A percentile compares a stretch with the other conserved stretches of the same genome.
phyloP scores from a whole-genome alignment of 1,140 invertebrate genomes.

The Neodiprion lecontei region DNA sequence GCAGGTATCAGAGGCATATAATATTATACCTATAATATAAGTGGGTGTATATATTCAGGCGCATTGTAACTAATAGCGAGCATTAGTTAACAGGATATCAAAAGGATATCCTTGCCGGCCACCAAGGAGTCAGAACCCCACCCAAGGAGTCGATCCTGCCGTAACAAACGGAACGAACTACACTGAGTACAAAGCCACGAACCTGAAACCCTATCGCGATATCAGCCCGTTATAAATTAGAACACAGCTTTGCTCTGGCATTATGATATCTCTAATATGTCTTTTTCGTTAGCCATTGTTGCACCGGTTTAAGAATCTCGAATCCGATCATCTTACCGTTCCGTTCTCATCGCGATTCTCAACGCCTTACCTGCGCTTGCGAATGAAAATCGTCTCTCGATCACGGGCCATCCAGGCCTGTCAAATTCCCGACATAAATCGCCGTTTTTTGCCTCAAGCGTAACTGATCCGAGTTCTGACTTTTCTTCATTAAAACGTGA shows the following conservation, averaged over 20 bases:
- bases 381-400: neutral
- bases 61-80: constrained; percentile 59
- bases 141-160: constrained; percentile 53
- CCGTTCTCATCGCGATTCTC: neutral
- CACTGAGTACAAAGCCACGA: constrained; percentile 59
- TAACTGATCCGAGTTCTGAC: neutral
- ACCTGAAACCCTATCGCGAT: constrained; percentile 61
- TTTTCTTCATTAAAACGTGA: no score
- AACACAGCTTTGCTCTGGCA: constrained; percentile 60
- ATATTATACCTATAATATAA: no score
- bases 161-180: constrained; percentile 47
- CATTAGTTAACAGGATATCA: constrained; percentile 65
- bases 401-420: neutral
- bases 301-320: neutral
- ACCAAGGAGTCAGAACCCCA: constrained; percentile 57
- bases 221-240: constrained; percentile 63
- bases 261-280: constrained; percentile 65
- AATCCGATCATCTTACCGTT: constrained; percentile 3
- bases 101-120: constrained; percentile 60
- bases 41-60: neutral
- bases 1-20: no score
- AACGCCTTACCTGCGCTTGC: neutral
- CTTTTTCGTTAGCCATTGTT: constrained; percentile 46
- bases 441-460: neutral
- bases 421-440: neutral